These are phyloP conservation scores for Amblyteles armatorius DNA, from an alignment of 2,888 invertebrate genomes.

Conservation along the genomic window DNA sequence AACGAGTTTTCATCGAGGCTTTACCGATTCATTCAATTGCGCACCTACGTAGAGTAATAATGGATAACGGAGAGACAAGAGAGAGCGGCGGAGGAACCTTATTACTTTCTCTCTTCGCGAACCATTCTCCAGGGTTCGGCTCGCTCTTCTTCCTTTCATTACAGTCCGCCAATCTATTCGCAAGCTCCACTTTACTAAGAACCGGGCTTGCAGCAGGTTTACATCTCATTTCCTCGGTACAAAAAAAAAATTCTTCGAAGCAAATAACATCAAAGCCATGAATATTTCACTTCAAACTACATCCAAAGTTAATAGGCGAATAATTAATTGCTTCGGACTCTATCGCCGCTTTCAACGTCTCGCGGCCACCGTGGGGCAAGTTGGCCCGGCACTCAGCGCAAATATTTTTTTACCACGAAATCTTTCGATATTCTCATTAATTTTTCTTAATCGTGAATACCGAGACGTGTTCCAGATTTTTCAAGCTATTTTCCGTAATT, in stretches of 20 bases:
- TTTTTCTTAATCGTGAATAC: neutral
- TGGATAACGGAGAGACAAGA: conserved; percentile 18
- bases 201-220: conserved; percentile 4
- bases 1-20: conserved; percentile 40
- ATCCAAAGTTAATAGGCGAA: neutral
- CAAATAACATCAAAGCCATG: conserved; percentile 11
- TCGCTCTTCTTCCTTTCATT: conserved; percentile 21
- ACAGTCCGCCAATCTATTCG: conserved; percentile 6
- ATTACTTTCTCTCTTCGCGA: conserved; percentile 37
- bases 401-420: too few species aligned
- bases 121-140: neutral
- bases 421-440: neutral
- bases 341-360: neutral
- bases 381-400: neutral
- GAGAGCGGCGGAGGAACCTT: conserved; percentile 15
- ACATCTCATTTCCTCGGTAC: conserved; percentile 3
- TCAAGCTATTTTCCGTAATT: neutral
- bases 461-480: neutral
- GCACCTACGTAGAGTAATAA: conserved; percentile 35
- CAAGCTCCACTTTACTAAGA: conserved; percentile 22
- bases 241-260: neutral
- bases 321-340: neutral
- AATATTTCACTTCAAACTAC: neutral
- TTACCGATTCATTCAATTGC: conserved; percentile 45
- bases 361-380: neutral